Evolutionary conservation across 2,797 vertebrate genomes (phyloP).

Genomic region (Gymnodraco acuticeps): DNA sequence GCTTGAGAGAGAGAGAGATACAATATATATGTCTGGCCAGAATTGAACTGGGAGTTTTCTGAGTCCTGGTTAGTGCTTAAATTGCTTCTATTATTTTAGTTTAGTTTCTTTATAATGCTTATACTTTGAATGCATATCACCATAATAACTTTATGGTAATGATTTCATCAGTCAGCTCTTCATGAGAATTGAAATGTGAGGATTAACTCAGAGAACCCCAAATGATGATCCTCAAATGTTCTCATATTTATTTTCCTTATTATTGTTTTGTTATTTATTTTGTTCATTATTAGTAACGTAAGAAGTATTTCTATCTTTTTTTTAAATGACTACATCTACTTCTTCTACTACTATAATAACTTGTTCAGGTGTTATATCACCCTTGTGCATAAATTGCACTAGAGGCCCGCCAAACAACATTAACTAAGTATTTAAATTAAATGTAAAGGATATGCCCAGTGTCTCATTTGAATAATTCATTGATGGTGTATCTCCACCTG

Average conservation of each 20-base stretch:
- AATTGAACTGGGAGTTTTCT: neutral
- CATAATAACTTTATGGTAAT: neutral
- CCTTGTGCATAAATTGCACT: constrained; percentile 38
- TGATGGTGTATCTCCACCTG: constrained; percentile 82
- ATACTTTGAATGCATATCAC: no score
- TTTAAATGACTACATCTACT: neutral
- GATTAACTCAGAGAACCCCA: neutral
- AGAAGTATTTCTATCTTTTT: neutral
- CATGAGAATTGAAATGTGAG: neutral
- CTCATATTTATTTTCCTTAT: neutral
- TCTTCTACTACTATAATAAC: neutral
- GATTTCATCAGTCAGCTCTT: constrained; percentile 5
- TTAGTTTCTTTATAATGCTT: no score
- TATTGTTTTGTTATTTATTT: neutral
- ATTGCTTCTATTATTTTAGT: no score
- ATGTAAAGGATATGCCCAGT: constrained; percentile 75
- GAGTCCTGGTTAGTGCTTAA: neutral
- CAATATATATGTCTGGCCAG: no score
- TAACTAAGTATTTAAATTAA: constrained; percentile 76
- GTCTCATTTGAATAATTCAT: constrained; percentile 83
- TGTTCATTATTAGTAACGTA: no score
- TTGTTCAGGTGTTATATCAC: constrained; percentile 34
- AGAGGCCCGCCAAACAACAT: constrained; percentile 56
- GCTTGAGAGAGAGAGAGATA: neutral
- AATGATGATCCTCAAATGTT: neutral